A percentile compares a stretch with the other conserved stretches of the same genome.
Evolutionary conservation across 2,797 vertebrate genomes (phyloP).

Genomic region (Diglossa cyanea): DNA sequence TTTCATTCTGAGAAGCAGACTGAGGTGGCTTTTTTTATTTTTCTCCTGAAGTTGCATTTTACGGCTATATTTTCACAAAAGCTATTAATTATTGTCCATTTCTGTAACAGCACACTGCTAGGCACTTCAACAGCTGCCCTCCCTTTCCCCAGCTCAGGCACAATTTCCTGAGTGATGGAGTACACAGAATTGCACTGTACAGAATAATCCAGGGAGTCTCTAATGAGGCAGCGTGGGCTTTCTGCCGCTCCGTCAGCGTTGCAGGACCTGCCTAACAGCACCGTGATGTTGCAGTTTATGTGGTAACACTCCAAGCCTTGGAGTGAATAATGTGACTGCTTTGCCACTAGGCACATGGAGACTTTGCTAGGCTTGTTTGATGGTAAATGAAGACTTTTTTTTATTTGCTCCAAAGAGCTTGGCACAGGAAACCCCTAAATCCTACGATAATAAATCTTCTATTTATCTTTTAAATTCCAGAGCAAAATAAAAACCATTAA

Average conservation of each 20-base stretch:
- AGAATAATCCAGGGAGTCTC: not conserved
- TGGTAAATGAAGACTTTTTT: not conserved
- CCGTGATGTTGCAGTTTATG: slow-evolving; percentile 32
- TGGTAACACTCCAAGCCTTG: not conserved
- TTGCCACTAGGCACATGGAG: not conserved
- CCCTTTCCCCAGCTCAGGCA: not conserved
- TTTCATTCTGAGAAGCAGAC: slow-evolving; percentile 5
- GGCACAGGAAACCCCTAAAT: slow-evolving; percentile 43
- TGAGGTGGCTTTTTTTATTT: fast-evolving
- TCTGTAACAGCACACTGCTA: not conserved
- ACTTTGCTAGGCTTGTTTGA: slow-evolving; percentile 4
- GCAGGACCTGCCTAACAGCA: not conserved
- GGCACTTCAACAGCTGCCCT: not conserved
- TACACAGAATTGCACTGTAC: not conserved
- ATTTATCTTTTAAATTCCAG: slow-evolving; percentile 38
- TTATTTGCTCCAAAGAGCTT: not conserved
- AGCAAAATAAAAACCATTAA: slow-evolving; percentile 33
- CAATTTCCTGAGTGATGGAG: slow-evolving; percentile 28
- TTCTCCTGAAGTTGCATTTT: not conserved
- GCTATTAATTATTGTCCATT: slow-evolving; percentile 52
- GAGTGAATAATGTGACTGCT: not conserved
- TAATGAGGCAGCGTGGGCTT: not conserved
- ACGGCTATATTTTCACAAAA: slow-evolving; percentile 54
- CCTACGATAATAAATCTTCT: slow-evolving; percentile 32
- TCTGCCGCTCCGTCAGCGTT: not conserved